These are phyloP conservation scores for Seriola quinqueradiata DNA, from an alignment of 2,113 vertebrate genomes.

Conservation along the genomic window DNA sequence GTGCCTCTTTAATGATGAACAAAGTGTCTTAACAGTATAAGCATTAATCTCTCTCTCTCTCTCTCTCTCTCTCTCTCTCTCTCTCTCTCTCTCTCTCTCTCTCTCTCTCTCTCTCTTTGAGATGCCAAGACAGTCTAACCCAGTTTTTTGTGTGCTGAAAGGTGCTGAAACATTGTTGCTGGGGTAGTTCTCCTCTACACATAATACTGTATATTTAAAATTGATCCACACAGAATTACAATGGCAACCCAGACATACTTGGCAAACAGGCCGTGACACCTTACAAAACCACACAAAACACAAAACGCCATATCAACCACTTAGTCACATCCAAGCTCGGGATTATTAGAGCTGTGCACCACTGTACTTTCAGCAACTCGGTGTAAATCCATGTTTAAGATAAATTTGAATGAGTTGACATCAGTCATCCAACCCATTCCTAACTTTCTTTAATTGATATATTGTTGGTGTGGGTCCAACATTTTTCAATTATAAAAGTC, in stretches of 20 bases:
- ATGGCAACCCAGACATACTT: constrained; percentile 11
- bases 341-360: neutral
- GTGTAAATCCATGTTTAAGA: neutral
- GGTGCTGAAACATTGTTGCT: constrained; percentile 23
- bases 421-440: neutral
- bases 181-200: neutral
- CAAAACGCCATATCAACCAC: neutral
- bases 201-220: neutral
- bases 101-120: too few species aligned
- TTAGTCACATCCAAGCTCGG: neutral
- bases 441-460: neutral
- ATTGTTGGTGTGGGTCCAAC: neutral
- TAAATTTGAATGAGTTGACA: neutral
- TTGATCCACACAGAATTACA: neutral
- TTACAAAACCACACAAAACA: neutral
- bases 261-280: constrained; percentile 2
- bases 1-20: too few species aligned
- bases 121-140: constrained; percentile 48
- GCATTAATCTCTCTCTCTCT: constrained; percentile 14
- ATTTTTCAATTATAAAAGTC: neutral
- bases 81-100: too few species aligned
- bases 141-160: constrained; percentile 40
- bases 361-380: neutral
- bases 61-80: constrained; percentile 11
- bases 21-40: constrained; percentile 38